A percentile compares a stretch with the other conserved stretches of the same genome.
Conservation (phyloP, 2,888 invertebrate species). For the Cryptus armator region DNA sequence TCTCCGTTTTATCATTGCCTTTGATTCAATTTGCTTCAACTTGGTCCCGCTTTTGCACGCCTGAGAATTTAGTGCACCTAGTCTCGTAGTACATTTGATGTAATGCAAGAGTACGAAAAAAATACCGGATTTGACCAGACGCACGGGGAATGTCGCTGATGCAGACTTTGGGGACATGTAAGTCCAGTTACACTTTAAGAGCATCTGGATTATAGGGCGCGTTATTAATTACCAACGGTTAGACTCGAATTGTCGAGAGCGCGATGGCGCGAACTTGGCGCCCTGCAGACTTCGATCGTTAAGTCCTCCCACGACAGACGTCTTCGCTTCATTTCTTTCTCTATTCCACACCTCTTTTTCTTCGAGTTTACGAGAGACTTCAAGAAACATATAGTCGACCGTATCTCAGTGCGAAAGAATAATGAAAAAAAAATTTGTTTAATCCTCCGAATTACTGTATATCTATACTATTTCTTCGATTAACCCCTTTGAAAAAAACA, state of each 20-base stretch:
- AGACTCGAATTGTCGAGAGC: conserved; percentile 40
- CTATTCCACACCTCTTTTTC: background rate
- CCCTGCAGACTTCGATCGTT: conserved; percentile 66
- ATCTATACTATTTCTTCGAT: too few relatives aligned
- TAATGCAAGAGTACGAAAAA: too few relatives aligned
- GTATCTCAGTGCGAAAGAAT: background rate
- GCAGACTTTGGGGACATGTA: conserved; percentile 1
- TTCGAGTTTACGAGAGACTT: conserved; percentile 35
- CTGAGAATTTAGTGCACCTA: too few relatives aligned
- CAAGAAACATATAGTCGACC: background rate
- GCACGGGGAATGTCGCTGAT: background rate
- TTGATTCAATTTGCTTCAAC: too few relatives aligned
- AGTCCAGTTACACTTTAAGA: conserved; percentile 17
- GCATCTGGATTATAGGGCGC: conserved; percentile 30
- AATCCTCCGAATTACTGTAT: background rate
- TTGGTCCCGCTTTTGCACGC: too few relatives aligned
- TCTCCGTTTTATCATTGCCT: background rate
- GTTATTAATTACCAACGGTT: conserved; percentile 52
- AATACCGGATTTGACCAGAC: too few relatives aligned
- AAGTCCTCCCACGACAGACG: conserved; percentile 55
- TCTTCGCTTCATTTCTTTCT: conserved; percentile 46
- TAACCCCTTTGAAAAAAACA: too few relatives aligned
- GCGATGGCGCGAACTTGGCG: conserved; percentile 61
- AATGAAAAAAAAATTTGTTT: background rate
- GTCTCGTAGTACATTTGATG: too few relatives aligned